Base-by-base conservation (phyloP, 1,140 invertebrate genomes). In the Lethrus apterus region DNA sequence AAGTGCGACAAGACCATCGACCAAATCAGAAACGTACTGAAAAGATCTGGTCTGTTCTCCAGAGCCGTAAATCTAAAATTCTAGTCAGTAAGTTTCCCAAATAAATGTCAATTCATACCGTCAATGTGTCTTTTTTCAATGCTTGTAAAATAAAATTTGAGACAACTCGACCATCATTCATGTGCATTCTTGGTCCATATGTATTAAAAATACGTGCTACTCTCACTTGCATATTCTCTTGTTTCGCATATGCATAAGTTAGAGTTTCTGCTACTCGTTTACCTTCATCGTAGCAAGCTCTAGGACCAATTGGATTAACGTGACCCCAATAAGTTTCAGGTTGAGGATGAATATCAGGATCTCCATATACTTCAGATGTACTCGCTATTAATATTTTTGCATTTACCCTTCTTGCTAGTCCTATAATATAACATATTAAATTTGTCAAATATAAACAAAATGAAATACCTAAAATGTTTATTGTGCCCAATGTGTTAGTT, bases 191-290 rank as follows among this genome's bases (percentile, higher is more conserved):
- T 0, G 96, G 96, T n/a, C 97, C 97, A 67, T 95, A 99, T 0
- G 97, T 99, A 65, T 99, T 99, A 64, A 99, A 99, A 54, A 99
- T 99, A 52, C 97, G 75, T 0, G 96, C 96, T 17, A 99, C 93
- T 50, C 95, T 73, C 3, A 99, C 92, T 43, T 89, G 77, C 5
- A 99, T 86, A 32, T 90, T 87, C 66, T 98, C 94, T 69, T 98
- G 93, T 63, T 95, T 95, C 18, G 87, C 84, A 68, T 99, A 99
- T 0, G 96, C 93, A 67, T 98, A 97, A 52, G 90, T 92, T 20
- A 99, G 74, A 0, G 95, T 91, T 70, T 99, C 96, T 0, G 96
- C 89, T 3, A 98, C 92, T 43, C 96, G 74, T 71, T 99, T 99
- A 1, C 93, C 95, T 72, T 99, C 97, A 67, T 99, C 97, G 64